A percentile compares a stretch with the other conserved stretches of the same genome.
Evolutionary conservation across 2,888 invertebrate genomes (phyloP).

Genomic region (Sussaba pulchella): DNA sequence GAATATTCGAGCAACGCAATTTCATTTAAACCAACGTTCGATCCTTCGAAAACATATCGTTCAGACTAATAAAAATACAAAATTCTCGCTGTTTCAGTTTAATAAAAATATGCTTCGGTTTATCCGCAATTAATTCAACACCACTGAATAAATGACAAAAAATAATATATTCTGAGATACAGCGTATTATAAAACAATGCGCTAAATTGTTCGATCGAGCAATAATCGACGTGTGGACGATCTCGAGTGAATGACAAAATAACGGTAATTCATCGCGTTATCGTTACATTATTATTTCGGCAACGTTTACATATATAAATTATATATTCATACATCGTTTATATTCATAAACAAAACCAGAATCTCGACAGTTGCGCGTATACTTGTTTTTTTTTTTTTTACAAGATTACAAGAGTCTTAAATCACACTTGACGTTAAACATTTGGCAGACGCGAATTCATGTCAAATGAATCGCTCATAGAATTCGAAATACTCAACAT

Average conservation of each 20-base stretch:
- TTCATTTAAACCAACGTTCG: too few relatives aligned
- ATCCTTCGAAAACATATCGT: neutral
- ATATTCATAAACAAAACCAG: slow-evolving; percentile 37
- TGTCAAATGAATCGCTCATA: slow-evolving; percentile 25
- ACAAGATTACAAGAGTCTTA: slow-evolving; percentile 1
- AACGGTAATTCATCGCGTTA: slow-evolving; percentile 10
- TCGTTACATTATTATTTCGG: too few relatives aligned
- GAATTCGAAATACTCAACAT: slow-evolving; percentile 41
- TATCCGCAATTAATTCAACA: slow-evolving; percentile 19
- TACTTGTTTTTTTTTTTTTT: neutral
- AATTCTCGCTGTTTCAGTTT: neutral
- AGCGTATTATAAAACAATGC: slow-evolving; percentile 7
- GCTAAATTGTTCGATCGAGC: slow-evolving; percentile 1
- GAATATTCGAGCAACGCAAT: too few relatives aligned
- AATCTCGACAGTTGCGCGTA: slow-evolving; percentile 45
- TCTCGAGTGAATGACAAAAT: slow-evolving; percentile 3
- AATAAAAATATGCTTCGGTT: slow-evolving; percentile 55
- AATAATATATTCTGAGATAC: slow-evolving; percentile 27
- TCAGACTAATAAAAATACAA: neutral
- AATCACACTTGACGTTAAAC: slow-evolving; percentile 1
- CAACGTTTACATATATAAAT: too few relatives aligned
- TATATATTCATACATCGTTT: too few relatives aligned
- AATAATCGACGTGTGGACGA: neutral
- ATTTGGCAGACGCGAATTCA: slow-evolving; percentile 10
- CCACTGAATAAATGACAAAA: slow-evolving; percentile 23